These are phyloP conservation scores for Euwallacea fornicatus DNA, from an alignment of 1,140 invertebrate species.

Conservation along the genomic window DNA sequence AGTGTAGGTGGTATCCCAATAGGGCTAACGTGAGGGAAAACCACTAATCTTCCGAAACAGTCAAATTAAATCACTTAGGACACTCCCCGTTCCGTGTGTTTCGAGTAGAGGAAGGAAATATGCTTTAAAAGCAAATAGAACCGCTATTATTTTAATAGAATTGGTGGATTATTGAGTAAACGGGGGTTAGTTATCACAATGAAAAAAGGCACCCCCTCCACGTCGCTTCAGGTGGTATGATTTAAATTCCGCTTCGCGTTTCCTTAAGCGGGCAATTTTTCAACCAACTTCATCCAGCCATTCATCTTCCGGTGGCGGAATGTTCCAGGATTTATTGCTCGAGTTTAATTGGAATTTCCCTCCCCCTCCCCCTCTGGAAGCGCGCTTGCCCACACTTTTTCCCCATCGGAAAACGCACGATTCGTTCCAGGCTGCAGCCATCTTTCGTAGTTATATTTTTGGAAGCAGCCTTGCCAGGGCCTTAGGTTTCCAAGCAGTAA, in stretches of 20 bases:
- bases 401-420: too few species aligned
- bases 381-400: too few species aligned
- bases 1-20: background rate
- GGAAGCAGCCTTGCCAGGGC: too few species aligned
- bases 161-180: too few species aligned
- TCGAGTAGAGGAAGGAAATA: constrained; percentile 10
- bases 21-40: constrained; percentile 6
- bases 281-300: constrained; percentile 2
- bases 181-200: too few species aligned
- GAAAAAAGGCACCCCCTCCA: background rate
- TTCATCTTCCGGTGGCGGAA: constrained; percentile 3
- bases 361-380: background rate
- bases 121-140: constrained; percentile 10
- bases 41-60: constrained; percentile 7
- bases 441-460: too few species aligned
- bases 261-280: background rate
- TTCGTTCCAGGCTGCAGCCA: too few species aligned
- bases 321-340: background rate
- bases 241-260: background rate
- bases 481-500: too few species aligned
- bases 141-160: background rate
- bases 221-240: background rate
- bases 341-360: constrained; percentile 2
- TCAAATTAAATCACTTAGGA: constrained; percentile 14
- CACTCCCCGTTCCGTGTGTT: constrained; percentile 10